Evolutionary conservation across 2,888 invertebrate genomes (phyloP), one percentile per base, ranked within the genome.

Genomic region (Odontocerum albicorne): DNA sequence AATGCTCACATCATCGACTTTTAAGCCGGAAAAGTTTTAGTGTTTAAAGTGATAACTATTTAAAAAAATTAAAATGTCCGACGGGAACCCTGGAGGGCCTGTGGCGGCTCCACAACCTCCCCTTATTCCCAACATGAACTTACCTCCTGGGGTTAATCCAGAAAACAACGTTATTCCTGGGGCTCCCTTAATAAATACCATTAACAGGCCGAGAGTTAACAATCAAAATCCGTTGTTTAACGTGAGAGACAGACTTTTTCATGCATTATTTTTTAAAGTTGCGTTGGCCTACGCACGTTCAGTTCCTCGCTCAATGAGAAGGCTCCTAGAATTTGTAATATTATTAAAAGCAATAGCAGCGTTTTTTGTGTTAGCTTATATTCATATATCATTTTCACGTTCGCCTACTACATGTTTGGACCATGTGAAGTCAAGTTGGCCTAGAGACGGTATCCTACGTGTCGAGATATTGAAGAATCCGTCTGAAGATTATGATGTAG

Each of bases 341-440:
- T 77, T 94, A 56, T 72, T 92, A 36, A 90, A 90, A 81, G 90
- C 90, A 53, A 70, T 77, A 42, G 66, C 86, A 49, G 92, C 95
- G 49, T 90, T 99, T 72, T 90, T 92, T 68, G 88, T 95, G 44
- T 80, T 98, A 65, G 88, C 92, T 42, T 98, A 98, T 71, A 94
- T 99, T 67, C 99, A 99, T 69, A 85, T 93, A 69, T 90, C 91
- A 60, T 96, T 97, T 73, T 92, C 95, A 39, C 85, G 92, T 66
- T 86, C 92, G 58, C 96, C 97, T 4, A 91, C 93, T 49, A 93
- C 93, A 64, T 99, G 99, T 71, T 79, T 99, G 64, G 87, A 92
- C 68, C 87, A 92, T 70, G 85, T 96, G 22, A 85, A 88, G 67
- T 84, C 88, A 62, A 85, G 88, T 8, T 99, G 98, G 98, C 97